Conservation (phyloP, 2,888 invertebrate genomes). For the Petrolisthes cinctipes region DNA sequence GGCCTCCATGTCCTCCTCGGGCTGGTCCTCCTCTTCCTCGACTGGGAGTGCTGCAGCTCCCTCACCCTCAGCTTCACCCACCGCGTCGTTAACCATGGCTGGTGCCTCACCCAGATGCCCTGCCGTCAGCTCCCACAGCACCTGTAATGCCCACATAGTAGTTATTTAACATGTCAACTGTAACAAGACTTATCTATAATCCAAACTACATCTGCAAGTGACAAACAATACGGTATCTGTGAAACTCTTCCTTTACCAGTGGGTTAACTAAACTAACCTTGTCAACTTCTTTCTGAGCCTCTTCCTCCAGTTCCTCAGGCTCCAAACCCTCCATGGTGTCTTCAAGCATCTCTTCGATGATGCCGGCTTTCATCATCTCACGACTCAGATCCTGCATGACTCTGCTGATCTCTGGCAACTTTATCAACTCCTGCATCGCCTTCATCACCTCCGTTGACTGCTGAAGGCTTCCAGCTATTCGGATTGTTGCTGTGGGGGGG, state of each 20-base stretch:
- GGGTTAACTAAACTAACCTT: conserved; percentile 75
- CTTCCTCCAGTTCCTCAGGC: conserved; percentile 95
- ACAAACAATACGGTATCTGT: not conserved
- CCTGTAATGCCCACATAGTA: conserved; percentile 71
- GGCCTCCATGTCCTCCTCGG: conserved; percentile 83
- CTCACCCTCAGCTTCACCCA: conserved; percentile 74
- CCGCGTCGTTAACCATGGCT: conserved; percentile 73
- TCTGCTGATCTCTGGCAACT: conserved; percentile 91
- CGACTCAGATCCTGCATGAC: conserved; percentile 98
- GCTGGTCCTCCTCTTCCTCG: conserved; percentile 69
- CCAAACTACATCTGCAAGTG: no score
- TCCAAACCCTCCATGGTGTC: conserved; percentile 93
- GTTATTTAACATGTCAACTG: not conserved
- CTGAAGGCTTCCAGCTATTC: conserved; percentile 91
- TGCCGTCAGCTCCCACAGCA: conserved; percentile 89
- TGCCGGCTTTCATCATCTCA: conserved; percentile 99
- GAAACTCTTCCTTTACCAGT: not conserved
- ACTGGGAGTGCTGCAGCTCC: conserved; percentile 73
- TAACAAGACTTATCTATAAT: not conserved
- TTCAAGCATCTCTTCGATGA: conserved; percentile 98
- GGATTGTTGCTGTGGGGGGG: conserved; percentile 77
- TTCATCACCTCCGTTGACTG: conserved; percentile 99
- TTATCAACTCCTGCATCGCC: conserved; percentile 92
- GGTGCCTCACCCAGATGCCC: conserved; percentile 94
- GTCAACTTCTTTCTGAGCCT: conserved; percentile 92